Conservation (phyloP, 2,113 vertebrate species). For the Aphelocoma coerulescens region DNA sequence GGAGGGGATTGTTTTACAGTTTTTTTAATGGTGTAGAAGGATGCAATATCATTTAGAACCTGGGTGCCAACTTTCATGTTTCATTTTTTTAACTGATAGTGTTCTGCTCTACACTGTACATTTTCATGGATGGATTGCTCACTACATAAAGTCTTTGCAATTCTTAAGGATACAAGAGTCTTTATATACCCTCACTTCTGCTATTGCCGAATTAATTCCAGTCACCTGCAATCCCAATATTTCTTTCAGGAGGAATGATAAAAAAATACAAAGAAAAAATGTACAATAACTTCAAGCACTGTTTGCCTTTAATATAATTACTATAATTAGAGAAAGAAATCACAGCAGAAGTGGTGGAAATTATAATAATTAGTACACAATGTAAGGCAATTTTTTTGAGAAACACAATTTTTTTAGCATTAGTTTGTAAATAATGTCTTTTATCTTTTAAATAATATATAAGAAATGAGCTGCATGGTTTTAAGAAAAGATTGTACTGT, state of each 20-base stretch:
- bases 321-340: neutral
- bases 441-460: neutral
- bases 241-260: neutral
- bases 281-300: neutral
- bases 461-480: neutral
- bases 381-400: neutral
- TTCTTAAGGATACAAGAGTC: neutral
- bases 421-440: neutral
- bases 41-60: conserved; percentile 30
- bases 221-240: neutral
- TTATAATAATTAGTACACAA: neutral
- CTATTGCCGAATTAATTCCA: neutral
- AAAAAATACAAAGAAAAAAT: neutral
- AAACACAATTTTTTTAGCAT: neutral
- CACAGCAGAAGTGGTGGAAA: neutral
- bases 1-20: neutral
- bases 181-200: neutral
- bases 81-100: conserved; percentile 36
- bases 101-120: neutral
- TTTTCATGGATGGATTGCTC: neutral
- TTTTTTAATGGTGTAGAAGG: neutral
- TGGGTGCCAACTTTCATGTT: neutral
- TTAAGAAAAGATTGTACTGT: neutral
- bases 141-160: neutral
- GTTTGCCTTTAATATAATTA: conserved; percentile 13